Percentiles rank a stretch among this genome's conserved stretches.
These are phyloP conservation scores for Turritopsis dohrnii DNA, from an alignment of 30 jellyfish, hydroid and myxozoan species.

Conservation along the genomic window DNA sequence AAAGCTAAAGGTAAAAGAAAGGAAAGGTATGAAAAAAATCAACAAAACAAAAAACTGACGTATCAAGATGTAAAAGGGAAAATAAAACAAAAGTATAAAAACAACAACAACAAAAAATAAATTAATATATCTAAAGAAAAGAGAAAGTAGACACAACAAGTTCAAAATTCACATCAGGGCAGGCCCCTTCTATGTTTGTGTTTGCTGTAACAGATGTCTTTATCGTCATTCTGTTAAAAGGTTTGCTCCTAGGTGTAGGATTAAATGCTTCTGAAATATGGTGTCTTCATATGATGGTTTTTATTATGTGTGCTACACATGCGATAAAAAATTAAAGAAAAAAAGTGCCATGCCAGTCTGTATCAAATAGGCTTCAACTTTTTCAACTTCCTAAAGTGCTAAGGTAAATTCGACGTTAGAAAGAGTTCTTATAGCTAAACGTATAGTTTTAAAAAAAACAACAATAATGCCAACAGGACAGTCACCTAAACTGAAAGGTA, in stretches of 20 bases:
- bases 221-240: neutral
- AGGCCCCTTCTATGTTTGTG: neutral
- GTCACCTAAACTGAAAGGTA: conserved; percentile 24
- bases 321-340: neutral
- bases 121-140: too few relatives aligned
- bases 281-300: neutral
- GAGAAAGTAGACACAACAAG: neutral
- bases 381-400: neutral
- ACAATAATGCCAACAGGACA: conserved; percentile 31
- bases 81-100: too few relatives aligned
- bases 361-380: neutral
- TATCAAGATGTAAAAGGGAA: too few relatives aligned
- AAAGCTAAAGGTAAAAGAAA: too few relatives aligned
- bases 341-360: conserved; percentile 5
- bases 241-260: neutral
- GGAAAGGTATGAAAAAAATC: neutral
- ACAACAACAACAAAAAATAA: too few relatives aligned
- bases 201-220: neutral
- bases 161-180: too few relatives aligned
- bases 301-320: neutral
- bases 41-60: neutral
- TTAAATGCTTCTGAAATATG: neutral
- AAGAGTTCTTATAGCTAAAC: neutral
- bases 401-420: neutral
- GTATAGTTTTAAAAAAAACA: neutral